phyloP scores from a whole-genome alignment of 2,888 invertebrate species.

The Pandemis cinnamomeana region DNA sequence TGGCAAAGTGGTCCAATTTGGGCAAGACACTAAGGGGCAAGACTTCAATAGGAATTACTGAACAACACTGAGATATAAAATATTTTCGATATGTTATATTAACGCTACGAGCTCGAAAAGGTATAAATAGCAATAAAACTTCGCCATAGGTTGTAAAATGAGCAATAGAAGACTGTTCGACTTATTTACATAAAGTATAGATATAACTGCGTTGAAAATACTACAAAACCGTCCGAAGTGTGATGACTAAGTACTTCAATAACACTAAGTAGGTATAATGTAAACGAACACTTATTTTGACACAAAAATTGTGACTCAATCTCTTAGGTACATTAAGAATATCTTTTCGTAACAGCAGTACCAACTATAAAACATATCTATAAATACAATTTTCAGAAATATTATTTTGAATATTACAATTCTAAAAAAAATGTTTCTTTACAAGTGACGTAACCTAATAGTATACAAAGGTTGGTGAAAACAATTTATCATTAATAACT shows the following conservation, averaged over 20 bases:
- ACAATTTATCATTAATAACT: slow-evolving; percentile 2
- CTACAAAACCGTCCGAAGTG: slow-evolving; percentile 48
- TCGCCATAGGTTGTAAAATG: slow-evolving; percentile 30
- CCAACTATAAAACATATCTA: slow-evolving; percentile 17
- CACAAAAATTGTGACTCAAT: slow-evolving; percentile 45
- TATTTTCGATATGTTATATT: slow-evolving; percentile 36
- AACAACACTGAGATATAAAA: slow-evolving; percentile 33
- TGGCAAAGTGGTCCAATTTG: slow-evolving; percentile 54
- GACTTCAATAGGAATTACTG: slow-evolving; percentile 45
- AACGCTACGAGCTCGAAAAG: slow-evolving; percentile 24
- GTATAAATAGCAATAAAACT: slow-evolving; percentile 33
- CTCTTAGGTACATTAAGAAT: slow-evolving; percentile 14
- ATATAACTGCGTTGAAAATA: slow-evolving; percentile 48
- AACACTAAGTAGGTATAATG: slow-evolving; percentile 42
- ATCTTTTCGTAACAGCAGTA: slow-evolving; percentile 16
- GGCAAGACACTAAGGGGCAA: slow-evolving; percentile 58
- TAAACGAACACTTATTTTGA: slow-evolving; percentile 56
- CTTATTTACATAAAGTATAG: slow-evolving; percentile 34
- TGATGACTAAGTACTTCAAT: slow-evolving; percentile 38
- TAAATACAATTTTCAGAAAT: slow-evolving; percentile 33
- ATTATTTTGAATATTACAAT: slow-evolving; percentile 10
- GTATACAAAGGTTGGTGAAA: slow-evolving; percentile 27
- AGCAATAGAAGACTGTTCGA: slow-evolving; percentile 30
- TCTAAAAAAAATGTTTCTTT: background rate
- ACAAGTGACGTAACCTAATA: slow-evolving; percentile 26